Conservation (phyloP, 1,140 invertebrate genomes). For the Drosophila kohkoa region DNA sequence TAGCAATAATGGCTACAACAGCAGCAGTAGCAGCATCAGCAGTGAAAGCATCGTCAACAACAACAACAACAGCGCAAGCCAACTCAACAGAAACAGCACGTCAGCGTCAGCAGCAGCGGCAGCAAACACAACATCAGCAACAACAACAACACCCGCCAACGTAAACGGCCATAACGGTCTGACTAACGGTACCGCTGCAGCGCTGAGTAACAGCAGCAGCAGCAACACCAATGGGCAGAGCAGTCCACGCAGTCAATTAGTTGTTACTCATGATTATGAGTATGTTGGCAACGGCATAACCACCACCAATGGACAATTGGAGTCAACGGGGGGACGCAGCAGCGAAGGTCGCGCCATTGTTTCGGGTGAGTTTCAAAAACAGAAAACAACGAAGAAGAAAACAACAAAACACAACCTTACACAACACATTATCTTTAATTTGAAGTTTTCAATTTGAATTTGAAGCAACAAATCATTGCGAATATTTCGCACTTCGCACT, state of each 20-base stretch:
- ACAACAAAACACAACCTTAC: background rate
- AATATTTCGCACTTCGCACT: background rate
- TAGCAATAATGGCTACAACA: slow-evolving; percentile 32
- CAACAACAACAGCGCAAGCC: slow-evolving; percentile 67
- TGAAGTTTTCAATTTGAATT: no score
- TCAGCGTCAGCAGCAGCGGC: slow-evolving; percentile 27
- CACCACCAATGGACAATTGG: slow-evolving; percentile 34
- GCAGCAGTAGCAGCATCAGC: slow-evolving; percentile 7
- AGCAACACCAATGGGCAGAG: slow-evolving; percentile 20
- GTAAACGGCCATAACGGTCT: slow-evolving; percentile 48
- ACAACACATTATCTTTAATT: background rate
- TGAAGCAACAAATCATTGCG: background rate
- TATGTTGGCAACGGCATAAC: slow-evolving; percentile 20
- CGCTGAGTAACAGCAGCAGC: slow-evolving; percentile 21
- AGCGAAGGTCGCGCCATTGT: slow-evolving; percentile 65
- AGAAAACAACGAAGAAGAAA: background rate
- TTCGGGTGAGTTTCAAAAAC: slow-evolving; percentile 56
- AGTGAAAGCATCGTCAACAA: slow-evolving; percentile 31
- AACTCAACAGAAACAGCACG: slow-evolving; percentile 69
- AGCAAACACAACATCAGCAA: slow-evolving; percentile 29
- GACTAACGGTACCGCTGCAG: slow-evolving; percentile 43
- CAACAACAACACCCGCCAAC: slow-evolving; percentile 48
- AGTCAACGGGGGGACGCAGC: slow-evolving; percentile 30
- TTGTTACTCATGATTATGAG: slow-evolving; percentile 42
- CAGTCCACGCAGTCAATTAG: slow-evolving; percentile 46